Percentiles rank a stretch among this genome's conserved stretches.
Conservation (phyloP, 2,888 invertebrate species). For the Platerodrilus igneus region DNA sequence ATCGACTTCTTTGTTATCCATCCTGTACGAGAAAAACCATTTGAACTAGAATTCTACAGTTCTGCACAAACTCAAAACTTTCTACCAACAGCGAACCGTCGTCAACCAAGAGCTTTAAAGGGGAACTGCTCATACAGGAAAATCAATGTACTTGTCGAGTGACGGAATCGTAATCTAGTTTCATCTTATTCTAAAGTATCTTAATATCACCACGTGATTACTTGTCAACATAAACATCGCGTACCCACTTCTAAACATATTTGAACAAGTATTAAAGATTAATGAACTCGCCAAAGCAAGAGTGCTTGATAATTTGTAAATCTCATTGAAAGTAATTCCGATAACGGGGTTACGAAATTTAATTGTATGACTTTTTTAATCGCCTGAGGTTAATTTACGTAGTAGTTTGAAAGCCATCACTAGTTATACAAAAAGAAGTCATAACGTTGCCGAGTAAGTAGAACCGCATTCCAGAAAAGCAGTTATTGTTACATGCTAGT, state of each 20-base stretch:
- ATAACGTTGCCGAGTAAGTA: slow-evolving; percentile 21
- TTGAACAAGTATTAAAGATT: too few species aligned
- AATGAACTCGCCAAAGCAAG: too few species aligned
- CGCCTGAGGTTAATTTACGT: too few species aligned
- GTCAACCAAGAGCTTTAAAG: slow-evolving; percentile 42
- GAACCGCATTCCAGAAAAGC: slow-evolving; percentile 25
- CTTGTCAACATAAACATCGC: slow-evolving; percentile 24
- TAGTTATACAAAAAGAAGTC: slow-evolving; percentile 23
- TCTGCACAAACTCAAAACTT: slow-evolving; percentile 34
- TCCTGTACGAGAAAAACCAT: too few species aligned
- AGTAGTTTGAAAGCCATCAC: slow-evolving; percentile 11
- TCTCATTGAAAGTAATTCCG: too few species aligned
- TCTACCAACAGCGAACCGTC: slow-evolving; percentile 38
- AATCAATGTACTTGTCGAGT: slow-evolving; percentile 36
- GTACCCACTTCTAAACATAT: too few species aligned
- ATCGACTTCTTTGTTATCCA: too few species aligned
- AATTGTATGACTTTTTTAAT: too few species aligned
- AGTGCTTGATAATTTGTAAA: too few species aligned
- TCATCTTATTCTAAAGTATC: slow-evolving; percentile 20
- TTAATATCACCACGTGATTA: slow-evolving; percentile 23
- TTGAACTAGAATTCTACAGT: too few species aligned
- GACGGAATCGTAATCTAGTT: slow-evolving; percentile 22
- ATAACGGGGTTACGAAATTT: too few species aligned
- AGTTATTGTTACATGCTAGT: slow-evolving; percentile 25
- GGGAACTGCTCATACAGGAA: slow-evolving; percentile 39